Evolutionary conservation across 2,797 vertebrate species (phyloP), one percentile per base, ranked within the genome.

Genomic region (Selene dorsalis): DNA sequence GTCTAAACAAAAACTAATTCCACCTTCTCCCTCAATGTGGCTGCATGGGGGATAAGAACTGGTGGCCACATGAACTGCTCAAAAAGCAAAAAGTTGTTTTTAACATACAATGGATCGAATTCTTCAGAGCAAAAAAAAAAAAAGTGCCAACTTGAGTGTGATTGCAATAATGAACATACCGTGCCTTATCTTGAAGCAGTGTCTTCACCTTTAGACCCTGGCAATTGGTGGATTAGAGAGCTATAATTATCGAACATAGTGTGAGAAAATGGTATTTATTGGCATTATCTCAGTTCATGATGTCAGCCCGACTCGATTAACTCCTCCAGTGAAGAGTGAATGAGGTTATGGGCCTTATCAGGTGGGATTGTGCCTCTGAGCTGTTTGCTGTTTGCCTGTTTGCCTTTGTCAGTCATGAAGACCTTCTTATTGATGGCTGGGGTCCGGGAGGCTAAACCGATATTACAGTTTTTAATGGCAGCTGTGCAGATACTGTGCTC

Each of bases 401-500:
- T 94, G 87, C 87, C 88, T 93, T 91, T 87, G 88, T 89, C 89
- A 90, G 85, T 91, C 90, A 87, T 79, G 77, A 89, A 90, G 90
- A 90, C 88, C 85, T 81, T 85, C 84, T 84, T 88, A 89, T 90
- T 88, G 91, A 93, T 88, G 88, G 79, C 87, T 60, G 75, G 73
- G 84, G 86, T 92, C 87, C 50, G 28, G 32, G 60, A 89, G 91
- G 92, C 88, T 91, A 90, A 92, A 93, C 76, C 82, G 84, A 90
- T 92, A 92, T 93, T 89, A 90, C 86, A 91, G 79, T 92, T 89
- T 90, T 92, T 91, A 92, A 92, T 92, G 87, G 89, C 90, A 85
- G 83, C 69, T 12, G 63, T 53, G 84, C 80, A 86, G 88, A 92
- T 91, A 89, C 80, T 83, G 78, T 74, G 77, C 82, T 84, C 88